phyloP scores from a whole-genome alignment of 2,888 invertebrate genomes.

The Eupithecia exiguata region DNA sequence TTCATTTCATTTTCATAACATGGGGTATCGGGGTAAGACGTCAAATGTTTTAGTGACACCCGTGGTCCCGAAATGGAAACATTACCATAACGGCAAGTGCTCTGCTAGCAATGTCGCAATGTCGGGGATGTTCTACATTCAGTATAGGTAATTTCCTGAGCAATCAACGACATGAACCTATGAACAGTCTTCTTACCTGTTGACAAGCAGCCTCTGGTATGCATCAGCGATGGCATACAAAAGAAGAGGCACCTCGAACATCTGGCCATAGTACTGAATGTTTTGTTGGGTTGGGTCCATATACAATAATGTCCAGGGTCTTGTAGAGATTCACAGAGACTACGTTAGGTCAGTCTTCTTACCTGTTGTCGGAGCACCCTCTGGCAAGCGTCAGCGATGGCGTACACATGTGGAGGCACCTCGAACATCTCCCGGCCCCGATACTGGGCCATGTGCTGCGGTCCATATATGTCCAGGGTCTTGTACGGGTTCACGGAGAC shows the following conservation, averaged over 20 bases:
- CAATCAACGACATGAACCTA: too few species aligned
- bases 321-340: neutral
- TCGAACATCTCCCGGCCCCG: constrained; percentile 97
- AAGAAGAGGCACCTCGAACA: neutral
- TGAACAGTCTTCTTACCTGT: constrained; percentile 63
- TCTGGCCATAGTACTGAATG: neutral
- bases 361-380: constrained; percentile 93
- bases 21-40: neutral
- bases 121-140: constrained; percentile 3
- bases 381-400: constrained; percentile 98
- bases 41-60: neutral
- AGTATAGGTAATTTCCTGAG: too few species aligned
- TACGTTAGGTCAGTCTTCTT: neutral
- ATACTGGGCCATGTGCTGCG: constrained; percentile 93
- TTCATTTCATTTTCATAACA: too few species aligned
- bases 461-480: constrained; percentile 95
- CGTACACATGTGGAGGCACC: constrained; percentile 97
- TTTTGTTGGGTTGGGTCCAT: neutral
- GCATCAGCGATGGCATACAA: too few species aligned
- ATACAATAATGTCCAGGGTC: neutral
- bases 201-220: too few species aligned
- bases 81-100: neutral
- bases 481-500: constrained; percentile 99
- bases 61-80: neutral
- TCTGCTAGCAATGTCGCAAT: neutral